Conservation (phyloP, 2,797 vertebrate species). For the Cyprinodon diabolis region DNA sequence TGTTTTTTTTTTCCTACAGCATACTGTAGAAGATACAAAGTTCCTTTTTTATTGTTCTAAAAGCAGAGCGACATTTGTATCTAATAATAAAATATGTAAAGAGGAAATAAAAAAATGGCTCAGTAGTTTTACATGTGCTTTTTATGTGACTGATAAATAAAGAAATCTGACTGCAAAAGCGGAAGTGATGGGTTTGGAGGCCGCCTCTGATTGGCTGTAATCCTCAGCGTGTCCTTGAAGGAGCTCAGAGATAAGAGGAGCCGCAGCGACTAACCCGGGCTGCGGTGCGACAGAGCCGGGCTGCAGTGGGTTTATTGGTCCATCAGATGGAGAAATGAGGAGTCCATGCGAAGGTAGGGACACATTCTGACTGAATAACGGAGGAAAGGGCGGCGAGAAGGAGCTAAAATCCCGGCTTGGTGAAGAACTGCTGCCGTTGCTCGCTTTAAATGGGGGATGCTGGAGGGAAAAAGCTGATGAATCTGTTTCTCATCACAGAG, state of each 20-base stretch:
- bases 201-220: neutral
- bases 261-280: no score
- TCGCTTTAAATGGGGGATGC: no score
- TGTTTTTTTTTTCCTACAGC: no score
- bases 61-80: constrained; percentile 5
- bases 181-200: neutral
- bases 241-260: no score
- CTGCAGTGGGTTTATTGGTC: no score
- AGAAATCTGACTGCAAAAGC: neutral
- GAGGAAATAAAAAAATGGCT: neutral
- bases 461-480: no score
- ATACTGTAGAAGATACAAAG: neutral
- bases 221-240: neutral
- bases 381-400: no score
- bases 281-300: no score
- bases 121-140: neutral
- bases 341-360: neutral
- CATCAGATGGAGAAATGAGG: neutral
- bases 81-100: constrained; percentile 24
- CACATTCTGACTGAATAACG: neutral
- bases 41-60: neutral
- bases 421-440: no score
- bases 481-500: no score
- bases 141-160: neutral
- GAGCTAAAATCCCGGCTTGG: neutral